A percentile compares a stretch with the other conserved stretches of the same genome.
These are phyloP conservation scores for Drosophila ironensis DNA, from an alignment of 1,140 invertebrate species.

Conservation along the genomic window DNA sequence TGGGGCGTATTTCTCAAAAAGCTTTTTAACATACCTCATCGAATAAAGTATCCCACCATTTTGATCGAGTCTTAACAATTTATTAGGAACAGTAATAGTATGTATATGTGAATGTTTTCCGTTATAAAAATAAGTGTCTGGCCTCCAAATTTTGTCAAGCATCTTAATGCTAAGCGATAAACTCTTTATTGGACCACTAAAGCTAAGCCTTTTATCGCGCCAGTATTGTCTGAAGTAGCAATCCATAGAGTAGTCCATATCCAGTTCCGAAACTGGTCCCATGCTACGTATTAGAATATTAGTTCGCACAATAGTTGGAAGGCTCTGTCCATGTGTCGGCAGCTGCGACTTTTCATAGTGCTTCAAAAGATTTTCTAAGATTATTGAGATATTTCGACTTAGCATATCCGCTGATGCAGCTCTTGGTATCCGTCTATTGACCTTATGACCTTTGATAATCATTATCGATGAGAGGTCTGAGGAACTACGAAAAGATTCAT, in stretches of 20 bases:
- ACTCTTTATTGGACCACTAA: conserved; percentile 90
- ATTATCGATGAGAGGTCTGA: not conserved
- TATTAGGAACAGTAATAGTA: conserved; percentile 97
- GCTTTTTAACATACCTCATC: conserved; percentile 89
- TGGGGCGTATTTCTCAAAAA: too few relatives aligned
- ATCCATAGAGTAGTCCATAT: conserved; percentile 99
- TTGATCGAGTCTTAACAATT: conserved; percentile 92
- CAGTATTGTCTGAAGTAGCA: conserved; percentile 97
- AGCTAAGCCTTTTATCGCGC: conserved; percentile 92
- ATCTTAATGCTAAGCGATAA: conserved; percentile 94
- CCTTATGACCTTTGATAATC: not conserved
- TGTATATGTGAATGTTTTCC: conserved; percentile 97
- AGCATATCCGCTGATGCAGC: conserved; percentile 87
- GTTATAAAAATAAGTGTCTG: conserved; percentile 97
- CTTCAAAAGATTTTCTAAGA: conserved; percentile 92
- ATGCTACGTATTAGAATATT: conserved; percentile 97
- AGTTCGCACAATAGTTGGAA: conserved; percentile 93
- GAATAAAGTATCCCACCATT: conserved; percentile 97
- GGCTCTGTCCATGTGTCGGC: conserved; percentile 91
- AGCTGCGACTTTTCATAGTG: conserved; percentile 95
- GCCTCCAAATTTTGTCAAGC: conserved; percentile 96
- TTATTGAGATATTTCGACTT: conserved; percentile 90
- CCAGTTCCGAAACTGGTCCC: conserved; percentile 97
- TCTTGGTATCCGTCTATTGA: conserved; percentile 51
- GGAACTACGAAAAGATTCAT: not conserved